Base-by-base conservation (phyloP, 2,888 invertebrate species). In the Clusia tigrina region DNA sequence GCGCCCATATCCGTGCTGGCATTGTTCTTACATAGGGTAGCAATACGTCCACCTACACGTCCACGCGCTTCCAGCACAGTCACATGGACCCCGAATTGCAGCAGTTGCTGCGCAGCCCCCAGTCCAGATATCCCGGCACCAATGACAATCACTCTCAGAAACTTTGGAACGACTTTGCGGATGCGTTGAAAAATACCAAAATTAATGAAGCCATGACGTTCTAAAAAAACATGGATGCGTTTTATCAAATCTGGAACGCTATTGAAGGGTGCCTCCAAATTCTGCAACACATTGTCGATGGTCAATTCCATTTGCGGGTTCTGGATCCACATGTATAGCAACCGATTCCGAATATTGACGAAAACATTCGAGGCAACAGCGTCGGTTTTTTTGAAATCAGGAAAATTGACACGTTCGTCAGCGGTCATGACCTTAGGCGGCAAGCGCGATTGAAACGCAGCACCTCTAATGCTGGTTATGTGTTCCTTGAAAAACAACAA, bases 171-270 rank as follows among this genome's bases (percentile, higher is more conserved):
- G 5, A 90, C 89, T 60, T 92, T 90, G 78, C 92, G 92, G 2
- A 93, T 83, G 38, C 95, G 87, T 80, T 96, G 95, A 83, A 95
- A 99, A 56, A 97, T 91, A 0, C 99, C 99, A 86, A 95, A 98
- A 85, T 99, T 99, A 67, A 99, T 96, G 76, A 94, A 96, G 1
- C 98, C 98, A 83, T 98, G 95, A 52, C 99, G 88, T 78, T 98
- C 95, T 38, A 99, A 86, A 83, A 94, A 99, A 0, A 93, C 91
- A 85, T 96, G 96, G 26, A 95, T 89, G 69, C 97, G 88, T 78
- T 90, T 88, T 1, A 96, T 89, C 22, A 98, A 84, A 9, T 89
- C 89, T 2, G 91, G 89, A 84, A 98, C 97, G 78, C 94, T 95
- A 82, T 97, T 96, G 78, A 95, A 98, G 0, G 98, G 98, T 5